Conservation (phyloP, 1,140 invertebrate genomes). For the Drosophila gunungcola region DNA sequence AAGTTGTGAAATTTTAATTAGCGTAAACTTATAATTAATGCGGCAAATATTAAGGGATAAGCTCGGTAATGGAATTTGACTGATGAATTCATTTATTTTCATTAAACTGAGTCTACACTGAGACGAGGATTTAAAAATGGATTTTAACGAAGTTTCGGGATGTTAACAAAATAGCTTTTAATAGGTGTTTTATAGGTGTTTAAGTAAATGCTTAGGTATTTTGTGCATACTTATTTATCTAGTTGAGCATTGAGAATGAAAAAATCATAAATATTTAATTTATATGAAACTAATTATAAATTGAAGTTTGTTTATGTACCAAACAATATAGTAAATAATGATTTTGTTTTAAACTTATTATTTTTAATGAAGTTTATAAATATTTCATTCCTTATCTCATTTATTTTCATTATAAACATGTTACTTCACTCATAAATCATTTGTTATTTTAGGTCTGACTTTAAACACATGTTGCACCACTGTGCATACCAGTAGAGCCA, state of each 20-base stretch:
- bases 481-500: constrained; percentile 16
- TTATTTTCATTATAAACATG: constrained; percentile 5
- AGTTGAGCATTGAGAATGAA: too few species aligned
- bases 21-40: constrained; percentile 48
- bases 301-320: too few species aligned
- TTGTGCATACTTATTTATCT: too few species aligned
- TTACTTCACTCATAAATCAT: constrained; percentile 21
- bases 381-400: not conserved
- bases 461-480: constrained; percentile 9
- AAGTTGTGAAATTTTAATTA: constrained; percentile 41
- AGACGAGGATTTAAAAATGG: not conserved
- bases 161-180: not conserved
- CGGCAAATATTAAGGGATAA: constrained; percentile 37
- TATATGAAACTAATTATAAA: too few species aligned
- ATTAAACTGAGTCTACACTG: constrained; percentile 20
- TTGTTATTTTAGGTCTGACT: not conserved
- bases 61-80: constrained; percentile 30
- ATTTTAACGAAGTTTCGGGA: not conserved
- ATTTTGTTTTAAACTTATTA: too few species aligned
- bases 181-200: not conserved
- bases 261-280: too few species aligned
- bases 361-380: too few species aligned
- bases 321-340: too few species aligned
- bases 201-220: not conserved
- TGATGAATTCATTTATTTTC: constrained; percentile 30